Percentiles rank a stretch among this genome's conserved stretches.
phyloP scores from a whole-genome alignment of 2,797 vertebrate genomes.

The Anisognathus igniventris region DNA sequence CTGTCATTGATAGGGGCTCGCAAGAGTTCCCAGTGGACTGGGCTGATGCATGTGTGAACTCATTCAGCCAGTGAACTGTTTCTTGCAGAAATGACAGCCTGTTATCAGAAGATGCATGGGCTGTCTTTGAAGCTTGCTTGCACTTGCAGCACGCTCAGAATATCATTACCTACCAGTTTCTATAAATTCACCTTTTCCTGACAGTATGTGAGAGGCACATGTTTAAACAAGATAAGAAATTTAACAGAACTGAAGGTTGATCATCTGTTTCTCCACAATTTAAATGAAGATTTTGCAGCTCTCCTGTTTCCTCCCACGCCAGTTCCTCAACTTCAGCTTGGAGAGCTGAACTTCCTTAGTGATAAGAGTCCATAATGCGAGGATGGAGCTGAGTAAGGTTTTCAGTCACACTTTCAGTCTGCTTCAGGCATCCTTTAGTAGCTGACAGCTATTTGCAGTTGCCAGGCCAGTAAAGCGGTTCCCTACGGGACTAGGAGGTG shows the following conservation, averaged over 20 bases:
- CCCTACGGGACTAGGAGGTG: not conserved
- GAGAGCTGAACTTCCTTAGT: not conserved
- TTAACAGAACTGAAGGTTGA: not conserved
- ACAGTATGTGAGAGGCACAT: not conserved
- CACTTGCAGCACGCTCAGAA: not conserved
- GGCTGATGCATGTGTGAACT: not conserved
- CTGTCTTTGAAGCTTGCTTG: not conserved
- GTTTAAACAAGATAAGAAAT: not conserved
- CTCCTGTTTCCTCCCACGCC: not conserved
- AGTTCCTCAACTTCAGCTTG: not conserved
- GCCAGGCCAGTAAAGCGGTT: not conserved
- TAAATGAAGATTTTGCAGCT: not conserved
- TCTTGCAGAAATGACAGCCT: not conserved
- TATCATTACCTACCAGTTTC: not conserved
- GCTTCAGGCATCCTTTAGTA: not conserved
- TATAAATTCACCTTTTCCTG: not conserved
- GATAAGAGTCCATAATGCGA: not conserved
- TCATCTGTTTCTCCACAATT: constrained; percentile 5
- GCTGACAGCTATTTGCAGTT: not conserved
- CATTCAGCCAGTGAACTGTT: not conserved
- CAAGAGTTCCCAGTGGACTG: not conserved
- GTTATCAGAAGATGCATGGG: not conserved
- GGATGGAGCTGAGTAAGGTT: not conserved
- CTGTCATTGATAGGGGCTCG: not conserved
- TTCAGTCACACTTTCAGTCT: not conserved